Evolutionary conservation across 2,888 invertebrate species (phyloP).

Genomic region (Muscina levida): DNA sequence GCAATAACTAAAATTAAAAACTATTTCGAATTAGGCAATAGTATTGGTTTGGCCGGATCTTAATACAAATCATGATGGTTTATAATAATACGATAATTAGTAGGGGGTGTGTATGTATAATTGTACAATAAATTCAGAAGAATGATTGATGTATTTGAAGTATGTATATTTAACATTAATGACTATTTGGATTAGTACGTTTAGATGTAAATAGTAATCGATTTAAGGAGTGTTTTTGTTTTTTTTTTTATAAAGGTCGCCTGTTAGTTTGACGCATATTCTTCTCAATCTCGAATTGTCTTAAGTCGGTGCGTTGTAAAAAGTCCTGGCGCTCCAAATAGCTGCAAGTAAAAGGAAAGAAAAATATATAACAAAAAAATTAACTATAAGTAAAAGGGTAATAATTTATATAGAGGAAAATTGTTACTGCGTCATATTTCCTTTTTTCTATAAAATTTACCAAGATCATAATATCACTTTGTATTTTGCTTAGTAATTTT

Average conservation of each 20-base stretch:
- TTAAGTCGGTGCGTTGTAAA: slow-evolving; percentile 91
- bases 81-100: slow-evolving; percentile 1
- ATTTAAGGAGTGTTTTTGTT: background rate
- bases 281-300: slow-evolving; percentile 96
- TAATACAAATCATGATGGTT: no score
- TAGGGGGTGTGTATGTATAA: slow-evolving; percentile 26
- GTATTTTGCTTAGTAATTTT: no score
- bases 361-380: slow-evolving; percentile 37
- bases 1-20: slow-evolving; percentile 53
- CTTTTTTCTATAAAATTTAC: background rate
- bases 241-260: slow-evolving; percentile 47
- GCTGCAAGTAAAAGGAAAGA: slow-evolving; percentile 81
- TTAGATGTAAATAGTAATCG: no score
- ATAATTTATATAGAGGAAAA: slow-evolving; percentile 26
- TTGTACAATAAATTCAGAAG: slow-evolving; percentile 15
- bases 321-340: slow-evolving; percentile 96
- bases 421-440: no score
- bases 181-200: no score
- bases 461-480: no score
- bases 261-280: slow-evolving; percentile 82
- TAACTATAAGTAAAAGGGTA: no score
- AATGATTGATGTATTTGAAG: background rate
- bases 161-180: background rate
- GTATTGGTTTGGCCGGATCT: background rate
- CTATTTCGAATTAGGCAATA: slow-evolving; percentile 35